Percentiles rank a stretch among this genome's conserved stretches.
Evolutionary conservation across 1,140 invertebrate species (phyloP).

Genomic region (Drosophila prosaltans): DNA sequence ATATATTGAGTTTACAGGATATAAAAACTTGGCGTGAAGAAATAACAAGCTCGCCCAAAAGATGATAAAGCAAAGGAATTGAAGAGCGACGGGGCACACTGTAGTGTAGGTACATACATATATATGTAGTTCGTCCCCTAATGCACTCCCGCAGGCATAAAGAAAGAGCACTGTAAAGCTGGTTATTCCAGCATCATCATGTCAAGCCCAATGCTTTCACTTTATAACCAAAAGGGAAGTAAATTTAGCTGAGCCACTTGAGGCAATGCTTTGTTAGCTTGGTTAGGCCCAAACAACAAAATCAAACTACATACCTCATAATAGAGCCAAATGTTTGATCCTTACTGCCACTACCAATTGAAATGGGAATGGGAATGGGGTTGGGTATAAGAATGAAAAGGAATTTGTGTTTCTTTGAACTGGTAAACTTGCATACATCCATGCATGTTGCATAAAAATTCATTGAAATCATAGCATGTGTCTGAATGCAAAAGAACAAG

Average conservation of each 20-base stretch:
- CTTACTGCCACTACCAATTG: not conserved
- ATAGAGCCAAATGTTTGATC: not conserved
- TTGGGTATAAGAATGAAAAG: not conserved
- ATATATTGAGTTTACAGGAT: not conserved
- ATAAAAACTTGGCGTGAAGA: constrained; percentile 48
- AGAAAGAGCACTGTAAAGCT: constrained; percentile 32
- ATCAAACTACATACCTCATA: constrained; percentile 5
- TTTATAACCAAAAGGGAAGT: constrained; percentile 3
- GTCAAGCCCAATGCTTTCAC: not conserved
- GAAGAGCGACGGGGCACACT: not conserved
- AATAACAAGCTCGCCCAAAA: constrained; percentile 20
- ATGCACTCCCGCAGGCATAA: constrained; percentile 53
- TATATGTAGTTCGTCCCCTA: constrained; percentile 40
- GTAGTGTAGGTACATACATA: not conserved
- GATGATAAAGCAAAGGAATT: not conserved
- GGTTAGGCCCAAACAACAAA: constrained; percentile 13
- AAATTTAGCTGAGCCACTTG: constrained; percentile 14
- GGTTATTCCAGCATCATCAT: not conserved
- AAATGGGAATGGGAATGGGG: too few relatives aligned
- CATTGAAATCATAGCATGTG: constrained; percentile 33
- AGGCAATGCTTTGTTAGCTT: constrained; percentile 10
- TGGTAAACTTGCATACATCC: not conserved
- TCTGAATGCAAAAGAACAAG: constrained; percentile 3
- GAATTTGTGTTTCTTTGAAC: not conserved
- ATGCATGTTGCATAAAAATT: constrained; percentile 33